Conservation (phyloP, 23 tunicate species). For the Ascidia mentula region DNA sequence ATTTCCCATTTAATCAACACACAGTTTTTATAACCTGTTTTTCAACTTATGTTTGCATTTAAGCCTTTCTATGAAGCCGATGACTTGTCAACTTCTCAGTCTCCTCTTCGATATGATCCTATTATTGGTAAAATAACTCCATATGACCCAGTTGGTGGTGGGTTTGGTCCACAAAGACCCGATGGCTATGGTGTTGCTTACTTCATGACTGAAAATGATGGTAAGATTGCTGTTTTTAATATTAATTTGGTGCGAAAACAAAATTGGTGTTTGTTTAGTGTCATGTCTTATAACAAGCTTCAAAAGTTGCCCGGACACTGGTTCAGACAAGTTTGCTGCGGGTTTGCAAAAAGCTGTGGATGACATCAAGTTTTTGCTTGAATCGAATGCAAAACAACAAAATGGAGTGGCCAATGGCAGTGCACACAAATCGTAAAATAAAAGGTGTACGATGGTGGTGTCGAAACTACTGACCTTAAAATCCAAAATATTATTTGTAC, state of each 20-base stretch:
- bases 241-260: too few relatives aligned
- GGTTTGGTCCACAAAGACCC: constrained; percentile 81
- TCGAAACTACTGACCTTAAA: too few relatives aligned
- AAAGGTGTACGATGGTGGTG: too few relatives aligned
- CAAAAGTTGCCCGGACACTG: constrained; percentile 62
- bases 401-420: neutral
- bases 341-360: constrained; percentile 59
- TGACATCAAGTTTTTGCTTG: constrained; percentile 55
- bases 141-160: constrained; percentile 75
- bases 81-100: constrained; percentile 87
- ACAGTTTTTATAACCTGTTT: neutral
- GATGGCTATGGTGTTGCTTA: constrained; percentile 92
- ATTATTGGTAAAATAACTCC: constrained; percentile 29
- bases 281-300: constrained; percentile 55
- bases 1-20: neutral
- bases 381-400: neutral
- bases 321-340: constrained; percentile 41
- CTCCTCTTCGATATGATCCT: constrained; percentile 72
- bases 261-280: constrained; percentile 41
- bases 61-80: constrained; percentile 70
- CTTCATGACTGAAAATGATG: constrained; percentile 69
- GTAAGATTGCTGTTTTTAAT: too few relatives aligned
- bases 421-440: neutral
- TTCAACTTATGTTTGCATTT: neutral
- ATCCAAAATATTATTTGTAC: too few relatives aligned